Percentiles rank a stretch among this genome's conserved stretches.
These are phyloP conservation scores for Hylaeus volcanicus DNA, from an alignment of 1,140 invertebrate species.

Conservation along the genomic window DNA sequence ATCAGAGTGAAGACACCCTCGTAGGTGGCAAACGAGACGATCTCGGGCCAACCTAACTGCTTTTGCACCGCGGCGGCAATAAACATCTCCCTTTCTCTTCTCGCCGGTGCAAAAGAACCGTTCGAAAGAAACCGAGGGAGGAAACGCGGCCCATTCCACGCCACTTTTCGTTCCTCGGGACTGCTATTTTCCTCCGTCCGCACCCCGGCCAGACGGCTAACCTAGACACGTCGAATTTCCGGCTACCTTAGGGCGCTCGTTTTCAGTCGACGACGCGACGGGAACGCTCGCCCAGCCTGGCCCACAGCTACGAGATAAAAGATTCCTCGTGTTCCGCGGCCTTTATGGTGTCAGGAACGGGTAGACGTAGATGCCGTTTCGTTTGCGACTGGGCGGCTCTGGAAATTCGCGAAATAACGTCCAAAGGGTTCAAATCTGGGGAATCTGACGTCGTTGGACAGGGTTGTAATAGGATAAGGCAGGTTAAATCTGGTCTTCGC, in stretches of 20 bases:
- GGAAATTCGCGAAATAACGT: no score
- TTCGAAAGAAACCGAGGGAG: neutral
- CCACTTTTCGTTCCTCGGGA: constrained; percentile 29
- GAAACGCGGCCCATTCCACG: constrained; percentile 30
- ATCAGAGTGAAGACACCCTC: constrained; percentile 33
- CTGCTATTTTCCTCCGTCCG: neutral
- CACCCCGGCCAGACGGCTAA: constrained; percentile 47
- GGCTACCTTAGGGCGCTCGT: constrained; percentile 58
- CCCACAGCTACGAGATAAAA: neutral
- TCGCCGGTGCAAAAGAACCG: constrained; percentile 2
- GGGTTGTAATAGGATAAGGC: no score
- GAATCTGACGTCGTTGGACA: no score
- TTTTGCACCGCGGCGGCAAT: constrained; percentile 37
- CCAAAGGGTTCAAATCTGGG: no score
- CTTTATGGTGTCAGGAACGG: neutral
- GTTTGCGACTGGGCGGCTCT: neutral
- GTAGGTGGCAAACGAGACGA: constrained; percentile 47
- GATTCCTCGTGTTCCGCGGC: neutral
- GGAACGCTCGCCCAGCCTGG: constrained; percentile 42
- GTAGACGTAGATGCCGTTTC: neutral
- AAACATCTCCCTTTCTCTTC: constrained; percentile 38
- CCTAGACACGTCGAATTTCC: constrained; percentile 70
- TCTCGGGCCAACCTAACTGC: constrained; percentile 37
- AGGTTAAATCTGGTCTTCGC: no score
- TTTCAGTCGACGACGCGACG: constrained; percentile 58